Conservation (phyloP, 2,113 vertebrate species). For the Gadus chalcogrammus region DNA sequence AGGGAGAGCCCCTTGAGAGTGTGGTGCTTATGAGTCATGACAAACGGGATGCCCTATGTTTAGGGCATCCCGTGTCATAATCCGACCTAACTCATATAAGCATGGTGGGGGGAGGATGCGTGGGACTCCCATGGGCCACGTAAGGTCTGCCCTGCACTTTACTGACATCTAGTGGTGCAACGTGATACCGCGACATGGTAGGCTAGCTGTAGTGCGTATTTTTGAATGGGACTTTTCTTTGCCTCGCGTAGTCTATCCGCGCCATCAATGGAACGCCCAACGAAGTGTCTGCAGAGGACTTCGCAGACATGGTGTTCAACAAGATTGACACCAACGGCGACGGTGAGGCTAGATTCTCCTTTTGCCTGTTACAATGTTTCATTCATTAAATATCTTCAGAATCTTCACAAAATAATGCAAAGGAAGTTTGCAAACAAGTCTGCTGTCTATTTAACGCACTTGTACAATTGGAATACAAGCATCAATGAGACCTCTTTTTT, state of each 20-base stretch:
- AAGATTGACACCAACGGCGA: conserved; percentile 80
- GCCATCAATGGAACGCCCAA: conserved; percentile 72
- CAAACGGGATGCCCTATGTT: not conserved
- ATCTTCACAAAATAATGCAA: not conserved
- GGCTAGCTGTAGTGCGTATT: not conserved
- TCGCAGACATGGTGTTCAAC: conserved; percentile 78
- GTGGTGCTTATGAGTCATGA: not conserved
- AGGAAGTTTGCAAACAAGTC: not conserved
- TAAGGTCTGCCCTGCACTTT: not conserved
- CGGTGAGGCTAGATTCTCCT: conserved; percentile 60
- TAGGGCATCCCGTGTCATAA: too few relatives aligned
- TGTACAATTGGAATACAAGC: too few relatives aligned
- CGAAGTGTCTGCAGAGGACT: conserved; percentile 73
- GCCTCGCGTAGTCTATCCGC: conserved; percentile 69
- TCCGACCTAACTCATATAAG: not conserved
- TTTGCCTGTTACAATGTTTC: too few relatives aligned
- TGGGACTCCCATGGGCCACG: not conserved
- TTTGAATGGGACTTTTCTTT: not conserved
- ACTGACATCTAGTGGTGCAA: conserved; percentile 53
- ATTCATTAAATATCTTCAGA: too few relatives aligned
- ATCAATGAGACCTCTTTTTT: too few relatives aligned
- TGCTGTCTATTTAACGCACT: too few relatives aligned
- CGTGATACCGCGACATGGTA: not conserved
- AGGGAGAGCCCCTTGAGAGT: not conserved
- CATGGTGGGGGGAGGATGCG: not conserved